These are phyloP conservation scores for Melanotaenia nigrans DNA, from an alignment of 2,797 vertebrate genomes.

Conservation along the genomic window DNA sequence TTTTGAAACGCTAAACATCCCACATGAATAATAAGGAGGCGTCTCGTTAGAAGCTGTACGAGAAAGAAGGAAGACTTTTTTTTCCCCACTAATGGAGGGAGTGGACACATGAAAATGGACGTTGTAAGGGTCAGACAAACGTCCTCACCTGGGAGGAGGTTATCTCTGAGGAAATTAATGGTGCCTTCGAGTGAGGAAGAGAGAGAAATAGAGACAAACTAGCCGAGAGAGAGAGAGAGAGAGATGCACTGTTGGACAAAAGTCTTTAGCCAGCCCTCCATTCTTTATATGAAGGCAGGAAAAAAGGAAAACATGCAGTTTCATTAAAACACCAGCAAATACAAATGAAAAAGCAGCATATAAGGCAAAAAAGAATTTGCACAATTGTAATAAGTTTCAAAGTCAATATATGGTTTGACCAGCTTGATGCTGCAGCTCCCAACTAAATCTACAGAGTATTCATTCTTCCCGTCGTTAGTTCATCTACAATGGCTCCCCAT, in stretches of 20 bases:
- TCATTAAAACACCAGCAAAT: not conserved
- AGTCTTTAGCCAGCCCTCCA: not conserved
- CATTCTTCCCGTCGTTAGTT: no score
- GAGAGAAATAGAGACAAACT: not conserved
- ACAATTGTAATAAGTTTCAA: not conserved
- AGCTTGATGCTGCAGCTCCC: not conserved
- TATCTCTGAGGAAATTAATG: constrained; percentile 53
- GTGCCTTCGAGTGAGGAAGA: constrained; percentile 12
- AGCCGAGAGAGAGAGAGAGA: not conserved
- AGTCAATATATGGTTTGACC: not conserved
- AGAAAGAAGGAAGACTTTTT: constrained; percentile 3
- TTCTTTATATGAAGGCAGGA: not conserved
- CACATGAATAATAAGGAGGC: constrained; percentile 55
- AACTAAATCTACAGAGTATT: no score
- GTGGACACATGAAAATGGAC: constrained; percentile 16
- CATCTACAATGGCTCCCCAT: no score
- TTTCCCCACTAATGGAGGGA: constrained; percentile 4
- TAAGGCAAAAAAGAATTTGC: not conserved
- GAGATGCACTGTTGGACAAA: not conserved
- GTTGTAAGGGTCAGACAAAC: constrained; percentile 36
- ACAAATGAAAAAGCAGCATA: not conserved
- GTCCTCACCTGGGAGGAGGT: constrained; percentile 48
- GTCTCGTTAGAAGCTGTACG: constrained; percentile 24
- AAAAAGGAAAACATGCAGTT: not conserved
- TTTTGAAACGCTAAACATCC: constrained; percentile 62